phyloP scores from a whole-genome alignment of 2,888 invertebrate species.

The Leptogaster cylindrica region DNA sequence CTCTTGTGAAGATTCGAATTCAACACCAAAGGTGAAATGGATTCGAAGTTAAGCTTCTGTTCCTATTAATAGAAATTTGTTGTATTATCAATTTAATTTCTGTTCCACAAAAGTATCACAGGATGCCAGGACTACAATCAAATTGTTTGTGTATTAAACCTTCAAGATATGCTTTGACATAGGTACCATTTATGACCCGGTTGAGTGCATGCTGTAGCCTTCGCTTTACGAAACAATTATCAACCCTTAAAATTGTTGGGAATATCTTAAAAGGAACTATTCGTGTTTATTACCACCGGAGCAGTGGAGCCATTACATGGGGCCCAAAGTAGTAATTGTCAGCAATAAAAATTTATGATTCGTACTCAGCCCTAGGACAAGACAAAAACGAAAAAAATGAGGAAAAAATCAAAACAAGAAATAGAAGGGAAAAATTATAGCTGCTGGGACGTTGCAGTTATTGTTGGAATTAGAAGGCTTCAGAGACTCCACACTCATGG shows the following conservation, averaged over 20 bases:
- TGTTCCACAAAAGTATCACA: too few relatives aligned
- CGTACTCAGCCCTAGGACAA: slow-evolving; percentile 17
- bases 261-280: slow-evolving; percentile 20
- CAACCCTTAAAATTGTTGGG: slow-evolving; percentile 17
- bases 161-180: background rate
- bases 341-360: slow-evolving; percentile 40
- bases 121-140: too few relatives aligned
- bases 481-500: too few relatives aligned
- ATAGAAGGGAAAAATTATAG: slow-evolving; percentile 14
- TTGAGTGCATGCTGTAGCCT: too few relatives aligned
- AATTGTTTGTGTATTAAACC: too few relatives aligned
- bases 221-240: slow-evolving; percentile 30
- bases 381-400: background rate
- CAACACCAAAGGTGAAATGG: too few relatives aligned
- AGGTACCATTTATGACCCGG: background rate
- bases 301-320: slow-evolving; percentile 10
- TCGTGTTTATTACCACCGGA: slow-evolving; percentile 29
- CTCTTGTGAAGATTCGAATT: too few relatives aligned
- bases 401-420: slow-evolving; percentile 24
- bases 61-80: too few relatives aligned
- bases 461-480: background rate
- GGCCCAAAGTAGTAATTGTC: slow-evolving; percentile 34
- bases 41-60: too few relatives aligned
- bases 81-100: too few relatives aligned
- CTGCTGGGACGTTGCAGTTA: background rate